These are phyloP conservation scores for Heteromormyrus szaboi DNA, from an alignment of 2,797 vertebrate genomes.

Conservation along the genomic window DNA sequence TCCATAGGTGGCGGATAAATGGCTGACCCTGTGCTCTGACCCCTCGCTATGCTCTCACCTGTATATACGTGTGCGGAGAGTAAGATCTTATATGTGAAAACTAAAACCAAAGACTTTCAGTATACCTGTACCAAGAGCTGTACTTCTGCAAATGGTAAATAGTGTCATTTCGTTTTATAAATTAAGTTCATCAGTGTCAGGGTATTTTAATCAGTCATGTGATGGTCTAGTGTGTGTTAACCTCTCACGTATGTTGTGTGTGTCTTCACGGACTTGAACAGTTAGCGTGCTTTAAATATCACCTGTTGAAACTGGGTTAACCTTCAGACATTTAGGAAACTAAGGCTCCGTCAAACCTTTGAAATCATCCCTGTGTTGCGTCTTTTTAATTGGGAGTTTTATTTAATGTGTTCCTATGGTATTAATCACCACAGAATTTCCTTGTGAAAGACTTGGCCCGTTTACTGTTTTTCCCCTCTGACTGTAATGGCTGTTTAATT, in stretches of 20 bases:
- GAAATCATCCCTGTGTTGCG: conserved; percentile 33
- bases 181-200: background rate
- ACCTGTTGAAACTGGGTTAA: conserved; percentile 1
- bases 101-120: background rate
- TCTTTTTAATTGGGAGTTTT: conserved; percentile 77
- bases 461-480: conserved; percentile 88
- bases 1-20: background rate
- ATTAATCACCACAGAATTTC: conserved; percentile 86
- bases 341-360: background rate
- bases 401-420: conserved; percentile 72
- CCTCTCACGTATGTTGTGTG: too few species aligned
- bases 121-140: background rate
- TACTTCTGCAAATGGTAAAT: background rate
- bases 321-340: conserved; percentile 13
- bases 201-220: background rate
- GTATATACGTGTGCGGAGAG: background rate
- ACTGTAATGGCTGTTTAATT: conserved; percentile 99
- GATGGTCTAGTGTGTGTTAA: background rate
- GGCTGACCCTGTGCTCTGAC: background rate
- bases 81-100: background rate
- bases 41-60: background rate
- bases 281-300: background rate
- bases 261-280: background rate
- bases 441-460: conserved; percentile 84
- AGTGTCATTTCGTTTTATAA: background rate